Percentiles rank a stretch among this genome's conserved stretches.
phyloP scores from a whole-genome alignment of 1,140 invertebrate species.

The Bradysia coprophila region DNA sequence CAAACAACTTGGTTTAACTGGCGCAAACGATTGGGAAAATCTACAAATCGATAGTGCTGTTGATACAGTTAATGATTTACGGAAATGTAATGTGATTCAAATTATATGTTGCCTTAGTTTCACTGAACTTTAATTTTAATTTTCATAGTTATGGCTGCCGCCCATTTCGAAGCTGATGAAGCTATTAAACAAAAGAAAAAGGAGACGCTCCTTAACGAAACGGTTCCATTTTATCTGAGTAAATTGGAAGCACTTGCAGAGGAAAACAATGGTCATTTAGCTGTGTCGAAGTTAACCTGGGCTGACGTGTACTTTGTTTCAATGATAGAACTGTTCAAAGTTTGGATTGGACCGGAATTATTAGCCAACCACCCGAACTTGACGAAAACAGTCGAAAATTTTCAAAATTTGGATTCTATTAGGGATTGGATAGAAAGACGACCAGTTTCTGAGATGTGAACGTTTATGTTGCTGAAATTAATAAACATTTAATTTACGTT shows the following conservation, averaged over 20 bases:
- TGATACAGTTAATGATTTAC: conserved; percentile 36
- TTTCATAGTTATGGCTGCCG: conserved; percentile 27
- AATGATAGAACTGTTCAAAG: conserved; percentile 37
- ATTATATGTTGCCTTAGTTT: too few species aligned
- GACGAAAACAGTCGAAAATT: conserved; percentile 30
- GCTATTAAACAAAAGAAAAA: conserved; percentile 26
- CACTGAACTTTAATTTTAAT: too few species aligned
- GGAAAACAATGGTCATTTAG: conserved; percentile 33
- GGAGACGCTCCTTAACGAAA: conserved; percentile 26
- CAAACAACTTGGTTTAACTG: conserved; percentile 39
- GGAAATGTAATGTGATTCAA: too few species aligned
- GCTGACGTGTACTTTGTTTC: conserved; percentile 42
- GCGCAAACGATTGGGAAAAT: conserved; percentile 42
- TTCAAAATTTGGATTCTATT: conserved; percentile 33
- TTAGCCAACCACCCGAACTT: conserved; percentile 35
- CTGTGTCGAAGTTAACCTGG: conserved; percentile 43
- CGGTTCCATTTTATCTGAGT: conserved; percentile 34
- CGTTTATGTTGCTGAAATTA: too few species aligned
- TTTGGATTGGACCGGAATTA: conserved; percentile 31
- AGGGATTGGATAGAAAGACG: conserved; percentile 44
- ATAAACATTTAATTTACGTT: too few species aligned
- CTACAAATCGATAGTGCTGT: conserved; percentile 41
- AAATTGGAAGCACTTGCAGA: conserved; percentile 33
- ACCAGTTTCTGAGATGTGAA: conserved; percentile 31
- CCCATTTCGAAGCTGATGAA: conserved; percentile 28